Conservation (phyloP, 2,797 vertebrate species). For the Aphelocoma californica region DNA sequence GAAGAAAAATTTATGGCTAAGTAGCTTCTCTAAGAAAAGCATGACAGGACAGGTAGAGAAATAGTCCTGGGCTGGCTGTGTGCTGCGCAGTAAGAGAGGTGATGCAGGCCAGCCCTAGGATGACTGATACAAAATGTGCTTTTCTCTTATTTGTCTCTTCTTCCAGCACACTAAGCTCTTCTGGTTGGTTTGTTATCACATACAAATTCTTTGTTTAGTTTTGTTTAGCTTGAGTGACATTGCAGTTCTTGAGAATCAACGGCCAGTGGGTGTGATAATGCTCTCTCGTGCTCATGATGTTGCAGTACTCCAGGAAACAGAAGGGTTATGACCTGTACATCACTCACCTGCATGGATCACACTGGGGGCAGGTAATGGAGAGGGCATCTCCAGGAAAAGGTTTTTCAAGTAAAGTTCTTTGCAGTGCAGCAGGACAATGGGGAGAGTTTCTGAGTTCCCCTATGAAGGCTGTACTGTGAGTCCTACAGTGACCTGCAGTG, state of each 20-base stretch:
- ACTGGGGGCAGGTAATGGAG: accelerated
- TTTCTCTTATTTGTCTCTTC: not conserved
- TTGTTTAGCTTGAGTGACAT: not conserved
- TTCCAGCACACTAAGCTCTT: not conserved
- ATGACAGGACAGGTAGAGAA: not conserved
- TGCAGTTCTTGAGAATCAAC: not conserved
- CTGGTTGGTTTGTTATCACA: not conserved
- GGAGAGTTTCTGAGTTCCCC: not conserved
- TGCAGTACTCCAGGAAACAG: not conserved
- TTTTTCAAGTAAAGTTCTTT: not conserved
- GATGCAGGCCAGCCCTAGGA: not conserved
- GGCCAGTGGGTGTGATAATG: not conserved
- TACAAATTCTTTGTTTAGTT: not conserved
- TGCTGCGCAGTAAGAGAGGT: not conserved
- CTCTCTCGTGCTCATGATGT: not conserved
- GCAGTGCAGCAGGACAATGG: not conserved
- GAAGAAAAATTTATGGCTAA: not conserved
- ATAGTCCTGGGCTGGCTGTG: not conserved
- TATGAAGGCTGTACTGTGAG: not conserved
- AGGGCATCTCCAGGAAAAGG: not conserved
- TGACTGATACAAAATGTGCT: not conserved
- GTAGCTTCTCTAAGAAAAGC: not conserved
- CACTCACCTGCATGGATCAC: not conserved
- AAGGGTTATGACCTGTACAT: not conserved
- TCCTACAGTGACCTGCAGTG: not conserved